Conservation (phyloP, 92 coral and sea anemone genomes). For the Phenganax subtilis region DNA sequence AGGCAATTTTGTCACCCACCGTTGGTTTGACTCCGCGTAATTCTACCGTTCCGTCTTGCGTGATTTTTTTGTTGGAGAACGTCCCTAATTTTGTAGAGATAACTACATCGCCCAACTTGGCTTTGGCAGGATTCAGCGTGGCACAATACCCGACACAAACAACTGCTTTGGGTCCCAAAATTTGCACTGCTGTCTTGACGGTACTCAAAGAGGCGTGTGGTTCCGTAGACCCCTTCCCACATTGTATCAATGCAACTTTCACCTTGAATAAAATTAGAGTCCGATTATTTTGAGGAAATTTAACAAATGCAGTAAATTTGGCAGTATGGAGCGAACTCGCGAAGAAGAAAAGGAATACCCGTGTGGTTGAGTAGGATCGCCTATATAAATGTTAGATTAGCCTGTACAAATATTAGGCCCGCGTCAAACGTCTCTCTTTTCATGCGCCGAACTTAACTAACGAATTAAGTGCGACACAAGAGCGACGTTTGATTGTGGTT, state of each 20-base stretch:
- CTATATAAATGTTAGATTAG: too few relatives aligned
- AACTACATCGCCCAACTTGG: conserved; percentile 46
- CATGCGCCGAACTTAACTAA: too few relatives aligned
- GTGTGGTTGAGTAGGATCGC: too few relatives aligned
- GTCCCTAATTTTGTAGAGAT: conserved; percentile 44
- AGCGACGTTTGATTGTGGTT: too few relatives aligned
- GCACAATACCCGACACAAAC: conserved; percentile 46
- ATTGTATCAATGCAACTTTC: conserved; percentile 43
- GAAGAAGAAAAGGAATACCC: too few relatives aligned
- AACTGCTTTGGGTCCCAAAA: conserved; percentile 47
- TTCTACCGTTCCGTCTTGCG: conserved; percentile 5
- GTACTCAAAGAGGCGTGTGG: conserved; percentile 26
- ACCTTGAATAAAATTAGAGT: background rate
- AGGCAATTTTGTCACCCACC: conserved; percentile 20
- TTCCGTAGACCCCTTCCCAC: conserved; percentile 29
- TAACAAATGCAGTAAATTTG: too few relatives aligned
- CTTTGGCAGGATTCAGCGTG: conserved; percentile 11
- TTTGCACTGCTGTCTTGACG: conserved; percentile 35
- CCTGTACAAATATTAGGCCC: too few relatives aligned
- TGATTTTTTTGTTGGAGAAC: conserved; percentile 32
- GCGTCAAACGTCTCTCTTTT: too few relatives aligned
- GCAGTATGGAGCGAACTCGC: too few relatives aligned
- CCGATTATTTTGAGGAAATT: background rate
- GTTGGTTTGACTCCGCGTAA: conserved; percentile 1
- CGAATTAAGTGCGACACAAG: too few relatives aligned